Percentiles rank a stretch among this genome's conserved stretches.
Evolutionary conservation across 1,140 invertebrate species (phyloP).

Genomic region (Sesamia nonagrioides): DNA sequence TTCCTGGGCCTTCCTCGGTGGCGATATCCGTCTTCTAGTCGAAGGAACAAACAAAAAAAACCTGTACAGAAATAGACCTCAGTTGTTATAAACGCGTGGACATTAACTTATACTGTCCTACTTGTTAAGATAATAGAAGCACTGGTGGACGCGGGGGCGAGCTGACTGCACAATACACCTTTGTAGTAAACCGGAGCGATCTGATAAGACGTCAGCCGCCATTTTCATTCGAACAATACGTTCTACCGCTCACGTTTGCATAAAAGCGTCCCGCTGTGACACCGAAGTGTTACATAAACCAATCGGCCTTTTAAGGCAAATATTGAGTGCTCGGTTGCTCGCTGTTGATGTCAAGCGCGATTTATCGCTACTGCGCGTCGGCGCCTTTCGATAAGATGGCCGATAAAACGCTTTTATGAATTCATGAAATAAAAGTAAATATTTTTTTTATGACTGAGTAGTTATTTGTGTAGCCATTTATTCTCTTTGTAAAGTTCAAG

Average conservation of each 20-base stretch:
- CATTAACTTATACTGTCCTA: conserved; percentile 32
- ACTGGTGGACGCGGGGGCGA: conserved; percentile 13
- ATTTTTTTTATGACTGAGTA: conserved; percentile 14
- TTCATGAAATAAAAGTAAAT: conserved; percentile 23
- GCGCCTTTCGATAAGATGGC: conserved; percentile 33
- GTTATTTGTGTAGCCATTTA: background rate
- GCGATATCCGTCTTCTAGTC: no score
- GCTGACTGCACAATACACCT: conserved; percentile 39
- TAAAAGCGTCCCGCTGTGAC: conserved; percentile 42
- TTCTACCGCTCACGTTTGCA: conserved; percentile 46
- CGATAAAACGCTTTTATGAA: conserved; percentile 28
- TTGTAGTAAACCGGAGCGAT: conserved; percentile 59
- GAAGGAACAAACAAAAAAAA: background rate
- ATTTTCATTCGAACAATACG: conserved; percentile 51
- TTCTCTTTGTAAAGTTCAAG: conserved; percentile 4
- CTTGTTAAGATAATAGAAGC: conserved; percentile 24
- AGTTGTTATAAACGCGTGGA: background rate
- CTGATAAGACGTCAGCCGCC: conserved; percentile 55
- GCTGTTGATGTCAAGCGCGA: conserved; percentile 24
- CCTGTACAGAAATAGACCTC: background rate
- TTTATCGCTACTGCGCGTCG: conserved; percentile 30
- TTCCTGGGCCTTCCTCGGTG: no score
- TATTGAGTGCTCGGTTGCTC: conserved; percentile 10
- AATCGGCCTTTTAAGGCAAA: conserved; percentile 32
- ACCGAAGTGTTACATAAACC: conserved; percentile 37